A percentile compares a stretch with the other conserved stretches of the same genome.
phyloP scores from a whole-genome alignment of 2,113 vertebrate species.

The Puntigrus tetrazona region DNA sequence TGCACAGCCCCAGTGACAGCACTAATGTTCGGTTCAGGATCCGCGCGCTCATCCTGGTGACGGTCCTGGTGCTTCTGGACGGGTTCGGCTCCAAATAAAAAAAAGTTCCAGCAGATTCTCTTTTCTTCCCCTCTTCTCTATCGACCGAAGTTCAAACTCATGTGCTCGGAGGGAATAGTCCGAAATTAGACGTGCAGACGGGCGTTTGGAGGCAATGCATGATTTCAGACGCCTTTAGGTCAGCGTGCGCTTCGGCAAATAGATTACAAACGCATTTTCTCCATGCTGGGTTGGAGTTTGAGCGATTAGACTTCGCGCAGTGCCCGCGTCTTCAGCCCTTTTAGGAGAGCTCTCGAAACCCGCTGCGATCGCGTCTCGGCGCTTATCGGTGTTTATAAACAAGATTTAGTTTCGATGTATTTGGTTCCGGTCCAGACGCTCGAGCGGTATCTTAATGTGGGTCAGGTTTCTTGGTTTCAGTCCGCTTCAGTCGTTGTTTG shows the following conservation, averaged over 20 bases:
- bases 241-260: background rate
- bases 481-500: conserved; percentile 36
- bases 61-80: background rate
- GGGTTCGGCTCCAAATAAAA: conserved; percentile 28
- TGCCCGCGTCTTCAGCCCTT: background rate
- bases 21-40: conserved; percentile 42
- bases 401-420: background rate
- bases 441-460: conserved; percentile 3
- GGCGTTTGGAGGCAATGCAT: conserved; percentile 28
- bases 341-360: background rate
- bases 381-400: background rate
- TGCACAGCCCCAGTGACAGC: conserved; percentile 51
- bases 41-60: conserved; percentile 33
- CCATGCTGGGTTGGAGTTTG: conserved; percentile 2
- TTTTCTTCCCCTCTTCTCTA: background rate
- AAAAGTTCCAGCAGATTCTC: conserved; percentile 13
- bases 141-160: conserved; percentile 45
- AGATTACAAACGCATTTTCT: conserved; percentile 27
- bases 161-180: conserved; percentile 39
- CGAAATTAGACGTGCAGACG: background rate
- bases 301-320: background rate
- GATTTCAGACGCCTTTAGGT: background rate
- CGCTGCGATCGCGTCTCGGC: background rate
- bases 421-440: conserved; percentile 23
- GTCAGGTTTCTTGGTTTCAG: conserved; percentile 31